Evolutionary conservation across 2,888 invertebrate genomes (phyloP).

Genomic region (Apeira syringaria): DNA sequence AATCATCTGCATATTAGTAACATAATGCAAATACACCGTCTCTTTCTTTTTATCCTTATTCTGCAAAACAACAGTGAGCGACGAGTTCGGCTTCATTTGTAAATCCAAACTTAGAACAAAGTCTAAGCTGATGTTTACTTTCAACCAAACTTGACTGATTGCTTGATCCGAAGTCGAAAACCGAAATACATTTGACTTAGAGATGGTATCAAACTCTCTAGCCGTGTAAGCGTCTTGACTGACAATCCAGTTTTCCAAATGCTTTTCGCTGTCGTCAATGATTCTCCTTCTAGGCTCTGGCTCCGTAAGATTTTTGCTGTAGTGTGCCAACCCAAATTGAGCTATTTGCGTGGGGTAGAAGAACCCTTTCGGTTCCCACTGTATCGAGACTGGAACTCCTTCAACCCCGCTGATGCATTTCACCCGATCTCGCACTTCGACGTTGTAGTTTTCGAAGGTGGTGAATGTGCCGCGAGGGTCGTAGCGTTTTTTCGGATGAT

Average conservation of each 20-base stretch:
- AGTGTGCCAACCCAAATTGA: slow-evolving; percentile 98
- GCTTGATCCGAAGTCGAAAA: slow-evolving; percentile 89
- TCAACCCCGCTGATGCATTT: slow-evolving; percentile 97
- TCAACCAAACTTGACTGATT: slow-evolving; percentile 87
- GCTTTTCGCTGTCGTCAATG: slow-evolving; percentile 90
- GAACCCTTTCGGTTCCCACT: slow-evolving; percentile 98
- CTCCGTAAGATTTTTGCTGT: slow-evolving; percentile 96
- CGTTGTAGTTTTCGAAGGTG: slow-evolving; percentile 99
- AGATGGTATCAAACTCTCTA: slow-evolving; percentile 83
- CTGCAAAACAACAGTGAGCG: slow-evolving; percentile 90
- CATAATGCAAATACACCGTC: slow-evolving; percentile 92
- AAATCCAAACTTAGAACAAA: slow-evolving; percentile 91
- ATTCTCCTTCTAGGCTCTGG: slow-evolving; percentile 88
- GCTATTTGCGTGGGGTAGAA: slow-evolving; percentile 99
- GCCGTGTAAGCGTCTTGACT: slow-evolving; percentile 87
- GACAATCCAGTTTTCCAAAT: slow-evolving; percentile 88
- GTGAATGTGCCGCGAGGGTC: slow-evolving; percentile 96
- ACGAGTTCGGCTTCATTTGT: slow-evolving; percentile 90
- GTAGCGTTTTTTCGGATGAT: slow-evolving; percentile 94
- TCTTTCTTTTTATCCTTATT: slow-evolving; percentile 90
- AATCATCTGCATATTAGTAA: slow-evolving; percentile 89
- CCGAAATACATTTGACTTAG: slow-evolving; percentile 86
- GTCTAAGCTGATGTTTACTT: slow-evolving; percentile 80
- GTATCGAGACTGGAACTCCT: slow-evolving; percentile 97
- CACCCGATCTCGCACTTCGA: slow-evolving; percentile 97